Conservation (phyloP, 2,797 vertebrate species). For the Premnoplex brunnescens region DNA sequence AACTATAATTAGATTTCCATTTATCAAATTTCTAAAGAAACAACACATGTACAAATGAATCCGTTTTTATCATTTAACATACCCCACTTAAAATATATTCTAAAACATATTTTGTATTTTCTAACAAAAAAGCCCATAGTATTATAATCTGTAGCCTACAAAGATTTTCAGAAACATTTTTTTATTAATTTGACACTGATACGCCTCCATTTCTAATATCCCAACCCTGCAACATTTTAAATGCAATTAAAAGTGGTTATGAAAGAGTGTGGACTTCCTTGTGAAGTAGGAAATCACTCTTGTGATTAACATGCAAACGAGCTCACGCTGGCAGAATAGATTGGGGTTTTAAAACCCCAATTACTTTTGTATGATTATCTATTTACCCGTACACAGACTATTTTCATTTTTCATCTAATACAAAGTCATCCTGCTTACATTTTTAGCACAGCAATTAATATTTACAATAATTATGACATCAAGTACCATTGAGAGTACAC, state of each 20-base stretch:
- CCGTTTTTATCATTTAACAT: slow-evolving; percentile 22
- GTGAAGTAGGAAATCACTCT: slow-evolving; percentile 96
- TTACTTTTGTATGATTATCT: slow-evolving; percentile 99
- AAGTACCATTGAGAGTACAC: slow-evolving; percentile 72
- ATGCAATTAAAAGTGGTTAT: slow-evolving; percentile 99
- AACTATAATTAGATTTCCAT: slow-evolving; percentile 24
- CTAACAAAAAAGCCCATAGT: slow-evolving; percentile 74
- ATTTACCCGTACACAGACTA: slow-evolving; percentile 99
- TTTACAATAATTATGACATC: slow-evolving; percentile 84
- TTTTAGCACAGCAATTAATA: slow-evolving; percentile 84
- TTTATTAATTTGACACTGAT: slow-evolving; percentile 99
- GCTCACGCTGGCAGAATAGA: slow-evolving; percentile 99
- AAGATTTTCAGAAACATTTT: slow-evolving; percentile 79
- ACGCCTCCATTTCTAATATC: slow-evolving; percentile 98
- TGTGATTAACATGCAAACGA: slow-evolving; percentile 99
- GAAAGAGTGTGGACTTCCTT: slow-evolving; percentile 93
- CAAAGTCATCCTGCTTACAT: slow-evolving; percentile 83
- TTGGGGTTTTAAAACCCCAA: slow-evolving; percentile 99
- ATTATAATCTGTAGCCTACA: slow-evolving; percentile 77
- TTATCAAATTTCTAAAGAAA: slow-evolving; percentile 39
- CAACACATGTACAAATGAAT: slow-evolving; percentile 39
- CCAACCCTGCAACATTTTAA: slow-evolving; percentile 99
- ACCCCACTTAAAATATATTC: slow-evolving; percentile 42
- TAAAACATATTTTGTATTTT: slow-evolving; percentile 66
- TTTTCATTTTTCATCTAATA: slow-evolving; percentile 96